A percentile compares a stretch with the other conserved stretches of the same genome.
Conservation (phyloP, 2,113 vertebrate species). For the Phalacrocorax pelagicus region DNA sequence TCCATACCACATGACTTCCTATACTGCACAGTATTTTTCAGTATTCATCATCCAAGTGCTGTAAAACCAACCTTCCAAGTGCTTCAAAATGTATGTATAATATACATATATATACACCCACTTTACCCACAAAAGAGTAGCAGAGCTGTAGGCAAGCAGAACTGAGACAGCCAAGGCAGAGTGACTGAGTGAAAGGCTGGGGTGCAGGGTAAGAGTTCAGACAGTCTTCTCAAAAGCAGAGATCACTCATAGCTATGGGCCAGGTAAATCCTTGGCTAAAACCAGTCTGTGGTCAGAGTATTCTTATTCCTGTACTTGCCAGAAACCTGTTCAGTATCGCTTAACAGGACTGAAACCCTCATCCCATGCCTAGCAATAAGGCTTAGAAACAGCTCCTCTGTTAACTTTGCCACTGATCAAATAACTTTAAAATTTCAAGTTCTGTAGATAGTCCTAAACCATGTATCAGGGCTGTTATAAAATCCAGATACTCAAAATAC, state of each 20-base stretch:
- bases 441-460: neutral
- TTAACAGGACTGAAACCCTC: neutral
- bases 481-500: neutral
- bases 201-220: neutral
- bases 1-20: neutral
- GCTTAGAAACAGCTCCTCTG: neutral
- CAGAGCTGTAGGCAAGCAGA: constrained; percentile 11
- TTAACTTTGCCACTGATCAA: neutral
- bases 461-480: neutral
- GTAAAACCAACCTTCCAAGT: neutral
- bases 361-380: neutral
- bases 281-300: neutral
- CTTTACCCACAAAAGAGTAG: constrained; percentile 1
- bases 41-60: neutral
- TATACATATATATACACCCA: neutral
- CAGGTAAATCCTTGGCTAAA: neutral
- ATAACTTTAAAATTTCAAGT: neutral
- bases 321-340: neutral
- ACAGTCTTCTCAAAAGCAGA: neutral
- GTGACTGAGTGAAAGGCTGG: neutral
- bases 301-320: neutral
- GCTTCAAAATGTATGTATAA: neutral
- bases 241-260: neutral
- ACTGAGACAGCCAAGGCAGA: neutral
- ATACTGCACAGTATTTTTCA: neutral